Base-by-base conservation (phyloP, 2,113 vertebrate species). In the Lophius piscatorius region DNA sequence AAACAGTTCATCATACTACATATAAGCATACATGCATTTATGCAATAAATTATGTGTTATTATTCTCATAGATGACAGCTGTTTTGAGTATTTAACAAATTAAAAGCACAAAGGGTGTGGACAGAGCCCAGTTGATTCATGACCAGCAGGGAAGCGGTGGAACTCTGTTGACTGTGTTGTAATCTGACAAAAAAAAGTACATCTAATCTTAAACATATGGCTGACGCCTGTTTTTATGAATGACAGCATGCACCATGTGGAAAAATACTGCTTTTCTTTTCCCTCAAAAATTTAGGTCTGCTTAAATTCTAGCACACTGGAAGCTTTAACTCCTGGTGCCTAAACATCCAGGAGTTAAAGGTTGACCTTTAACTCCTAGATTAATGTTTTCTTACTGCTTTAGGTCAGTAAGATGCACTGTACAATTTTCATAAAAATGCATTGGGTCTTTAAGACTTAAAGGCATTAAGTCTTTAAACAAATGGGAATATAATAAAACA, bases 201-300 rank as follows among this genome's bases (percentile, higher is more conserved):
- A 86, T 82, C 83, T 90, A 90, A 90, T 86, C 68, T 76, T 67
- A 85, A 88, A 88, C 85, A 90, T 70, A 74, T 88, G 86, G 77
- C 60, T 21, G 55, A 45, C 49, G 62, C 40, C 16, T 12, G 48
- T 69, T 86, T 72, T 64, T 76, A 49, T 62, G 64, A 76, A 74
- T 75, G 81, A 83, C 71, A 71, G 66, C 70, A 63, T 62, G 72
- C 55, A 76, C 59, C 42, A 51, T 33, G 73, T 77, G 70, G 73
- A 80, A 81, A 85, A 85, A 60, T 29, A 80, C 71, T n/a, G 76
- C 62, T 34, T 58, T 59, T 52, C 62, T 51, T 48, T 21, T 12
- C 48, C 26, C 31, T 13, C 12, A 36, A 48, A 78, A 69, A 66
- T 69, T 17, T 48, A 68, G 1, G 23, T 66, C n/a, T 50, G 29